phyloP scores from a whole-genome alignment of 1,140 invertebrate genomes.

The Drosophila bocki region DNA sequence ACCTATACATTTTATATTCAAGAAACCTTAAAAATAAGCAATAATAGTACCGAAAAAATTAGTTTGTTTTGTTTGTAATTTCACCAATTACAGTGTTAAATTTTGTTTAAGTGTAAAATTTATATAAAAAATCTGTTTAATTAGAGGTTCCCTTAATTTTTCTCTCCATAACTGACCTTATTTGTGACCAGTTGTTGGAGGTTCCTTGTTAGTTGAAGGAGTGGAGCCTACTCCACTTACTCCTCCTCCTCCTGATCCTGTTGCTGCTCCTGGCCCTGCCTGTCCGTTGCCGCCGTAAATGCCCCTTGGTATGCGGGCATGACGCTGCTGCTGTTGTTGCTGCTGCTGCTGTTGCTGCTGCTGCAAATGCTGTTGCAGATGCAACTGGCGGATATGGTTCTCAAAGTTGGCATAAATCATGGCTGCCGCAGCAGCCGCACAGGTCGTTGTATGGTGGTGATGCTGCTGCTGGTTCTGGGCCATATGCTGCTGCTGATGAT shows the following conservation, averaged over 20 bases:
- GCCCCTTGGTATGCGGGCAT: conserved; percentile 33
- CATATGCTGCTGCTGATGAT: conserved; percentile 5
- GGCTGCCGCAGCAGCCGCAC: conserved; percentile 38
- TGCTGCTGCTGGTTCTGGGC: conserved; percentile 20
- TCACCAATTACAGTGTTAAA: not conserved
- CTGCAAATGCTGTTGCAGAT: conserved; percentile 25
- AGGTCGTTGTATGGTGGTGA: conserved; percentile 15
- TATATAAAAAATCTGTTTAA: not conserved
- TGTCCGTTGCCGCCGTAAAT: conserved; percentile 48
- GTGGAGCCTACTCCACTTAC: not conserved
- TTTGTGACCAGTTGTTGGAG: conserved; percentile 18
- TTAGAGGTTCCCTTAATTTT: not conserved
- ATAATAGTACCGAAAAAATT: not conserved
- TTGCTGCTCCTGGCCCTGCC: not conserved
- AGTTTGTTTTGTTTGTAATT: not conserved
- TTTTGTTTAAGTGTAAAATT: not conserved
- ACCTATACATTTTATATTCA: not conserved
- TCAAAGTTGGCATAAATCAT: conserved; percentile 57
- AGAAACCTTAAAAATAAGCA: too few relatives aligned
- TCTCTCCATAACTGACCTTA: conserved; percentile 5
- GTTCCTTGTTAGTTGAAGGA: conserved; percentile 23
- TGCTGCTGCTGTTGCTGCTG: conserved; percentile 46
- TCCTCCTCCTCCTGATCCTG: too few relatives aligned
- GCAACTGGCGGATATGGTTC: conserved; percentile 50
- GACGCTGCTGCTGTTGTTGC: conserved; percentile 14